Conservation (phyloP, 2,113 vertebrate species). For the Puma concolor region DNA sequence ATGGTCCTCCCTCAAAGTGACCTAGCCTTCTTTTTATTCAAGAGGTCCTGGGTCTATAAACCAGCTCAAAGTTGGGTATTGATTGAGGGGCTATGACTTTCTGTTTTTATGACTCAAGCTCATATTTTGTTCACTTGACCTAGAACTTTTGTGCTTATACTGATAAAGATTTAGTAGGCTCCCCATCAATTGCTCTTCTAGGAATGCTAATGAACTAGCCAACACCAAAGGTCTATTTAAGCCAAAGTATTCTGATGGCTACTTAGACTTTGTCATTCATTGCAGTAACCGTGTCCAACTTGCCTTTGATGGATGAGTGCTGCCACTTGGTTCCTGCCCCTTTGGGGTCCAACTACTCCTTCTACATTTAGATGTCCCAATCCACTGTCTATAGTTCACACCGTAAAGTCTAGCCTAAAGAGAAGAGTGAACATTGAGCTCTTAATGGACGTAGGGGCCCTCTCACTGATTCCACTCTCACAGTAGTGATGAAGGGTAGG, state of each 20-base stretch:
- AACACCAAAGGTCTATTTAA: background rate
- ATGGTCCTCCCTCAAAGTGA: background rate
- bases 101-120: background rate
- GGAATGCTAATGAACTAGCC: background rate
- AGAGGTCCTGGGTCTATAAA: background rate
- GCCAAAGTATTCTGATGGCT: background rate
- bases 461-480: background rate
- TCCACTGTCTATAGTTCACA: background rate
- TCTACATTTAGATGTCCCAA: background rate
- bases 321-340: background rate
- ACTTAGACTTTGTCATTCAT: background rate
- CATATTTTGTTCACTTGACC: background rate
- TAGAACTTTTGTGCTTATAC: background rate
- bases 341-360: background rate
- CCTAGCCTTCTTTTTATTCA: background rate
- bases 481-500: background rate
- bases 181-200: background rate
- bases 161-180: background rate
- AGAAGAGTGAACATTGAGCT: background rate
- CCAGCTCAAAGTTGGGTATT: background rate
- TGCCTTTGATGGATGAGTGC: background rate
- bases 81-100: background rate
- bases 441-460: background rate
- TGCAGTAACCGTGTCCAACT: too few species aligned
- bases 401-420: background rate